phyloP scores from a whole-genome alignment of 2,113 vertebrate genomes.

The Dipodomys ordii region DNA sequence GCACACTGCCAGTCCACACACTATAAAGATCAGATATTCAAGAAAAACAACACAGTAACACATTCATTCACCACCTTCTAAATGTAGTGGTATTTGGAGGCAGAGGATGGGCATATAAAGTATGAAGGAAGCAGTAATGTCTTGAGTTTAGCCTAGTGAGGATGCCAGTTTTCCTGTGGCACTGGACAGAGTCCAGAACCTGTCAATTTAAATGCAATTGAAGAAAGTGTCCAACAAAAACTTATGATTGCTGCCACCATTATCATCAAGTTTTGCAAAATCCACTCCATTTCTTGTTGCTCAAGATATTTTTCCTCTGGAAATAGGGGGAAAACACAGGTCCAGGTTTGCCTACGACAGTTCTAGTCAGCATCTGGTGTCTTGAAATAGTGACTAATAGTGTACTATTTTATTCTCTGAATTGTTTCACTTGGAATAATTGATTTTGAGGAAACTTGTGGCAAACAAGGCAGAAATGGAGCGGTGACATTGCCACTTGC shows the following conservation, averaged over 20 bases:
- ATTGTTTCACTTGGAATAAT: background rate
- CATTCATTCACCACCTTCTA: background rate
- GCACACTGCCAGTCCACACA: background rate
- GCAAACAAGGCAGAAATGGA: background rate
- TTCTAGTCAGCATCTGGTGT: background rate
- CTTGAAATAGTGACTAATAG: background rate
- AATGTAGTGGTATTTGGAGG: background rate
- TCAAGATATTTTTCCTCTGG: background rate
- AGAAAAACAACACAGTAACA: constrained; percentile 42
- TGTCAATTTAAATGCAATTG: background rate
- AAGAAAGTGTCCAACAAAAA: background rate
- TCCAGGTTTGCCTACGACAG: background rate
- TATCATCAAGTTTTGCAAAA: background rate
- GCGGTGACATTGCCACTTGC: background rate
- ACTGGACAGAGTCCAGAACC: background rate
- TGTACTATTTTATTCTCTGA: background rate
- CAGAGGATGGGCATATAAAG: background rate
- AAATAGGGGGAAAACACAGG: background rate
- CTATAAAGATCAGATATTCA: background rate
- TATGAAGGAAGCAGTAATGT: background rate
- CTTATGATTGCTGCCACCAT: background rate
- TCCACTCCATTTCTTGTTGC: background rate
- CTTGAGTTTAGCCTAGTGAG: background rate
- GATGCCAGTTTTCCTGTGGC: background rate
- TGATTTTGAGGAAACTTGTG: background rate